These are phyloP conservation scores for Rhabdomys dilectus DNA, from an alignment of 2,113 vertebrate genomes.

Conservation along the genomic window DNA sequence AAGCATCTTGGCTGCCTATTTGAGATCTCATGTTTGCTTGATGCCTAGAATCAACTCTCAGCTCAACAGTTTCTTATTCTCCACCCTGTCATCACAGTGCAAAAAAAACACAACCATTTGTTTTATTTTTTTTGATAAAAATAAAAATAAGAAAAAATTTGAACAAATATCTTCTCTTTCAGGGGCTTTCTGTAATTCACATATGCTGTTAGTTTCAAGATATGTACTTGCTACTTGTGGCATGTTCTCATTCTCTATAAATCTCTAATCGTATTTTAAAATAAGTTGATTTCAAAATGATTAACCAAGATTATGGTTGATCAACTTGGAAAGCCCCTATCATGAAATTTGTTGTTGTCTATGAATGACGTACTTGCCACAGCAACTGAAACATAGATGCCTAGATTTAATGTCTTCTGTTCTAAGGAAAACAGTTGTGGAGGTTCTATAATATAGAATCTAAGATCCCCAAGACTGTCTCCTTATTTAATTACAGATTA, in stretches of 20 bases:
- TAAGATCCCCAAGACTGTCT: not conserved
- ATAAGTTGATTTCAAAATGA: not conserved
- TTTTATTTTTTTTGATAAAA: not conserved
- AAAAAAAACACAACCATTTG: not conserved
- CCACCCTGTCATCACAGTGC: accelerated
- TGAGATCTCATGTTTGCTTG: not conserved
- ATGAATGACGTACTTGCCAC: not conserved
- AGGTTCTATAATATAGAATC: not conserved
- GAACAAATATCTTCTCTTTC: not conserved
- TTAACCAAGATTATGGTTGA: not conserved
- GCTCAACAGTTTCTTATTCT: not conserved
- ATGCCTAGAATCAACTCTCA: not conserved
- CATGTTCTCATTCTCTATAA: not conserved
- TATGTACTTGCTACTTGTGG: not conserved
- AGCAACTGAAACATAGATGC: not conserved
- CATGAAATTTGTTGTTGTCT: not conserved
- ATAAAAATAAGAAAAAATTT: not conserved
- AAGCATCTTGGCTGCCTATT: not conserved
- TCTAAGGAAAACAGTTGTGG: not conserved
- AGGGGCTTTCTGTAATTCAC: not conserved
- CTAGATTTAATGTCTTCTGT: not conserved
- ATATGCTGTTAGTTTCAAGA: not conserved
- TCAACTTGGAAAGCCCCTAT: not conserved
- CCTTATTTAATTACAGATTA: no score
- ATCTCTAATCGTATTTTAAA: not conserved